Evolutionary conservation across 2,797 vertebrate species (phyloP), one percentile per base, ranked within the genome.

Genomic region (Oceanodroma leucorhoa): DNA sequence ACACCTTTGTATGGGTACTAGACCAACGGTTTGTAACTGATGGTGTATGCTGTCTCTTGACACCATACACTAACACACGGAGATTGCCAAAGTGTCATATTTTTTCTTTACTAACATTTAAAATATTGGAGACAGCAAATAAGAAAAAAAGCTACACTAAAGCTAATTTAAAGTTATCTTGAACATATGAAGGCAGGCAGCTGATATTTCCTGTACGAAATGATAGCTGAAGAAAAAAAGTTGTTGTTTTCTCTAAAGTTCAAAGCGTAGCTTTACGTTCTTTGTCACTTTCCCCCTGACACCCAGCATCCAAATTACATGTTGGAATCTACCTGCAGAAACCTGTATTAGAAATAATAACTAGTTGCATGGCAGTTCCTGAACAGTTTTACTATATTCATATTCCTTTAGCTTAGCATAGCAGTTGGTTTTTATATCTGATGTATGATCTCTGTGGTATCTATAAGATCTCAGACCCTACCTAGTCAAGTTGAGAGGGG

Each of bases 11-110:
- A 22, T 2, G 4, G 26, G 34, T 43, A 50, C 20, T 6, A 32
- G 8, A 65, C 16, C 30, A 73, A 38, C 30, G 3, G 30, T 23
- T 62, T 78, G 53, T 58, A 58, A 48, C 13, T 11, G 23, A 14
- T 11, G 3, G 6, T 14, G 3, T 40, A 43, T 6, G 5, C 26
- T 38, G 5, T 21, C n/a, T 60, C 9, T 51, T 69, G 0, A 13
- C 34, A 27, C 3, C 14, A 27, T 24, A 30, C 15, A 19, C 13
- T n/a, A 64, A 38, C 14, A 26, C 13, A 48, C 34, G 10, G 18
- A 83, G 27, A 60, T 2, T 45, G 53, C 23, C 21, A 2, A 27
- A 66, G 16, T 7, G 4, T 21, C 10, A 3, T 30, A 36, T 69
- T 79, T 82, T 69, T 32, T 12, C 13, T 60, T 64, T 38, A n/a